These are phyloP conservation scores for Struthio camelus DNA, from an alignment of 2,113 vertebrate species.

Conservation along the genomic window DNA sequence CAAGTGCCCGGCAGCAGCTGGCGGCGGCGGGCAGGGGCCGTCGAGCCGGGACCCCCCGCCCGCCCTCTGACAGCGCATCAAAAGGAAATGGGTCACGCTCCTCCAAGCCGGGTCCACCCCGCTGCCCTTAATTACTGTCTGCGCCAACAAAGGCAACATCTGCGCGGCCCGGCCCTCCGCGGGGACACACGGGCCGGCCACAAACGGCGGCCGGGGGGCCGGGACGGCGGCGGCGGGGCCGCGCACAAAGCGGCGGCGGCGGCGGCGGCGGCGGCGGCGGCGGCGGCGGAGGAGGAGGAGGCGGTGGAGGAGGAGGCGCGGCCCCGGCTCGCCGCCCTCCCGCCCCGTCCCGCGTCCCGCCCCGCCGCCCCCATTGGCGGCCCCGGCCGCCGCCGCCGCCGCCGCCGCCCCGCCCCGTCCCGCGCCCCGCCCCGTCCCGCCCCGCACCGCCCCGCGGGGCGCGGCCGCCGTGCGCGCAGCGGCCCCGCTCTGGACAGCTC, in stretches of 20 bases:
- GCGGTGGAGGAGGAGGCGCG: too few relatives aligned
- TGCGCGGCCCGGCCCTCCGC: slow-evolving; percentile 69
- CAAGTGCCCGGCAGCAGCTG: too few relatives aligned
- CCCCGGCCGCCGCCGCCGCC: slow-evolving; percentile 78
- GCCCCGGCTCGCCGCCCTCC: not conserved
- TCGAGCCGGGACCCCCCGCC: slow-evolving; percentile 75
- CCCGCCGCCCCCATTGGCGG: not conserved
- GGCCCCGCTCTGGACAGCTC: slow-evolving; percentile 89
- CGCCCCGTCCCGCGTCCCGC: not conserved
- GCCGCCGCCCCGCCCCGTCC: not conserved
- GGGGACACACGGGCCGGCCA: too few relatives aligned
- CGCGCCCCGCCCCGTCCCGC: too few relatives aligned
- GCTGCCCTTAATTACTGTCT: slow-evolving; percentile 83
- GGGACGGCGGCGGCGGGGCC: too few relatives aligned
- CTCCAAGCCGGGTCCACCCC: slow-evolving; percentile 82
- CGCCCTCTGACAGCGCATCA: slow-evolving; percentile 84
- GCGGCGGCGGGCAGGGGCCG: not conserved
- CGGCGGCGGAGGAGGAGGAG: too few relatives aligned
- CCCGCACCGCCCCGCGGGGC: slow-evolving; percentile 60
- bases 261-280: not conserved
- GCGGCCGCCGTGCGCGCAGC: slow-evolving; percentile 80
- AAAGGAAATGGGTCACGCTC: slow-evolving; percentile 86
- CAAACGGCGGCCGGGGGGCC: too few relatives aligned
- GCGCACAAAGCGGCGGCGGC: too few relatives aligned
- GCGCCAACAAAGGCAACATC: slow-evolving; percentile 87